Evolutionary conservation across 2,888 invertebrate species (phyloP).

Genomic region (Chrysodeixis includens): DNA sequence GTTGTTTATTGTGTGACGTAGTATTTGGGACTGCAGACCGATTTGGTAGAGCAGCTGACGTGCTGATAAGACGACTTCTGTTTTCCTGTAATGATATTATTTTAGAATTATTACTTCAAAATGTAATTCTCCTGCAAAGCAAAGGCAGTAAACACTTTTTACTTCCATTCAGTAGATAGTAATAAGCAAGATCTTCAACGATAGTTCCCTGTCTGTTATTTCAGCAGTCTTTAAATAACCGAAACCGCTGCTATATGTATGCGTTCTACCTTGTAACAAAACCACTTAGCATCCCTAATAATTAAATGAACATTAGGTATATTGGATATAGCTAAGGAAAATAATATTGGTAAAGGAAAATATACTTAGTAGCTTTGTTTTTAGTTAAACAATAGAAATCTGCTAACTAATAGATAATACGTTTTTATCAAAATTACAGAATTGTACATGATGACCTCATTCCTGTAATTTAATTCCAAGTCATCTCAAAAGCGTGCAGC

Average conservation of each 20-base stretch:
- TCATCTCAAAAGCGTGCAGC: constrained; percentile 26
- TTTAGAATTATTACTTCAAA: no score
- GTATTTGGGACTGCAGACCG: background rate
- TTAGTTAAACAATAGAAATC: background rate
- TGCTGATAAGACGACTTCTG: background rate
- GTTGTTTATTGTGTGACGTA: constrained; percentile 1
- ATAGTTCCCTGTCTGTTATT: no score
- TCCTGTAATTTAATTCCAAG: constrained; percentile 22
- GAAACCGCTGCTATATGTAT: background rate
- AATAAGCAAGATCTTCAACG: no score
- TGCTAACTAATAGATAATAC: background rate
- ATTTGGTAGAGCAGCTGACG: background rate
- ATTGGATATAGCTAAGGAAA: background rate
- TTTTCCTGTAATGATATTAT: background rate
- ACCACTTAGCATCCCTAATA: background rate
- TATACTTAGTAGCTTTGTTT: background rate
- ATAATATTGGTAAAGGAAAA: background rate
- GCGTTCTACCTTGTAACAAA: background rate
- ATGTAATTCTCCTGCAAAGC: no score
- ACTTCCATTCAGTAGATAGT: no score
- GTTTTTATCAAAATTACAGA: background rate
- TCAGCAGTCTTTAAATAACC: no score
- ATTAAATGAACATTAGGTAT: background rate
- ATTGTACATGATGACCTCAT: background rate
- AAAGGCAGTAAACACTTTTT: no score